Evolutionary conservation across 2,113 vertebrate species (phyloP).

Genomic region (Charadrius vociferus): DNA sequence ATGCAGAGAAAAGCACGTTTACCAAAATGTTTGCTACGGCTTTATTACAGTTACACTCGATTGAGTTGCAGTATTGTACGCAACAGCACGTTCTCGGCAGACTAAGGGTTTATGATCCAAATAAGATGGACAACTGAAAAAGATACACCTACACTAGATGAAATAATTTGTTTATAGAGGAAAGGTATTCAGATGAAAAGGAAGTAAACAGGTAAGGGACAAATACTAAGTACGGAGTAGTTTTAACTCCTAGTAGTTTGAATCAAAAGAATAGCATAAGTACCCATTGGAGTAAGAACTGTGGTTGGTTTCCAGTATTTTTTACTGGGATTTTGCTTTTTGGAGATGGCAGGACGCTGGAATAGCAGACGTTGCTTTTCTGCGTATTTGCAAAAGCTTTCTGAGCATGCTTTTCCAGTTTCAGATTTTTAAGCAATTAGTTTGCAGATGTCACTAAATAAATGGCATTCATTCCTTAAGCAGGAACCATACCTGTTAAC

Average conservation of each 20-base stretch:
- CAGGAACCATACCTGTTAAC: constrained; percentile 83
- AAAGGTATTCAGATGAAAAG: neutral
- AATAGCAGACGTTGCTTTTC: neutral
- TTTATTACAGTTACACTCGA: accelerated
- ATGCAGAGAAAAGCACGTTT: neutral
- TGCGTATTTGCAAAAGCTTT: neutral
- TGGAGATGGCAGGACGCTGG: neutral
- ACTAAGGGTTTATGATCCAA: neutral
- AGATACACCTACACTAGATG: accelerated
- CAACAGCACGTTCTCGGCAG: neutral
- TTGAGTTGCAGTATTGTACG: accelerated
- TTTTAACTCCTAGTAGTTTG: neutral
- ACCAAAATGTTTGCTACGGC: neutral
- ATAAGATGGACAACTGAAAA: neutral
- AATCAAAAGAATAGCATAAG: accelerated
- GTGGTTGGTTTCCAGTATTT: neutral
- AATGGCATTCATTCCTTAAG: constrained; percentile 81
- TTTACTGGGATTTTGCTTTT: neutral
- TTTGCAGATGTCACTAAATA: constrained; percentile 78
- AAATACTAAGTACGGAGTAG: accelerated
- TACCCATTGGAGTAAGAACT: accelerated
- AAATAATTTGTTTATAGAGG: neutral
- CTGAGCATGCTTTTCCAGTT: neutral
- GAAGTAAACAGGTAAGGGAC: accelerated
- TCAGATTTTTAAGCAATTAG: constrained; percentile 63